Percentiles rank a stretch among this genome's conserved stretches.
phyloP scores from a whole-genome alignment of 53 echinoderm and acorn worm species.

The Crossaster papposus region DNA sequence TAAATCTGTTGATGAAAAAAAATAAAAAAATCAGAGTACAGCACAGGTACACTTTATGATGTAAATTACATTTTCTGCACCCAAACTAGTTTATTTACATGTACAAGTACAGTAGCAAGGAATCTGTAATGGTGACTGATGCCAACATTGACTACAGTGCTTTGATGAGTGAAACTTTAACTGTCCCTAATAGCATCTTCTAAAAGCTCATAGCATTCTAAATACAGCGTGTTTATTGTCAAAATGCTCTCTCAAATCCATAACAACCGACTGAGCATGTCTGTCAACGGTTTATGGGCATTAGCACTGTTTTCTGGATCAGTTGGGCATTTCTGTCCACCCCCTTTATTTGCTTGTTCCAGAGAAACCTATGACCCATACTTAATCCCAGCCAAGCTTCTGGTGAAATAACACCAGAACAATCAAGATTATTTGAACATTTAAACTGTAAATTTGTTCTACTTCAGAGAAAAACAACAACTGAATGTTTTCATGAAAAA shows the following conservation, averaged over 20 bases:
- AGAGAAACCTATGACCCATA: background rate
- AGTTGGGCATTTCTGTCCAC: background rate
- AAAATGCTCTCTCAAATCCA: background rate
- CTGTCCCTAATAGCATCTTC: too few species aligned
- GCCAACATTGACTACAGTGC: too few species aligned
- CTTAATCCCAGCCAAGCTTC: background rate
- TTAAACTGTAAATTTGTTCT: background rate
- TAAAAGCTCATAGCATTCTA: background rate
- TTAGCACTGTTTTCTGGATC: conserved; percentile 39
- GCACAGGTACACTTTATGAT: too few species aligned
- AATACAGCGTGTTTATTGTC: background rate
- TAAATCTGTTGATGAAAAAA: too few species aligned
- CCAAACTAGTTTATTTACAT: too few species aligned
- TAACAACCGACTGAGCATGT: background rate
- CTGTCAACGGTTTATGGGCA: conserved; percentile 47
- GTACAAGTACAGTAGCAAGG: too few species aligned
- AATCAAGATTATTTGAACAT: background rate
- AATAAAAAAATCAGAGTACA: too few species aligned
- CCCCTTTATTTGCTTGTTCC: conserved; percentile 11
- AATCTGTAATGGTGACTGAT: too few species aligned
- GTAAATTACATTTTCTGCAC: too few species aligned
- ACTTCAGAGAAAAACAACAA: background rate
- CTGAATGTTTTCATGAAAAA: background rate
- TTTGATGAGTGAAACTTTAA: too few species aligned
- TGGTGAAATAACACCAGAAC: too few species aligned